Evolutionary conservation across 1,140 invertebrate species (phyloP).

Genomic region (Mya arenaria): DNA sequence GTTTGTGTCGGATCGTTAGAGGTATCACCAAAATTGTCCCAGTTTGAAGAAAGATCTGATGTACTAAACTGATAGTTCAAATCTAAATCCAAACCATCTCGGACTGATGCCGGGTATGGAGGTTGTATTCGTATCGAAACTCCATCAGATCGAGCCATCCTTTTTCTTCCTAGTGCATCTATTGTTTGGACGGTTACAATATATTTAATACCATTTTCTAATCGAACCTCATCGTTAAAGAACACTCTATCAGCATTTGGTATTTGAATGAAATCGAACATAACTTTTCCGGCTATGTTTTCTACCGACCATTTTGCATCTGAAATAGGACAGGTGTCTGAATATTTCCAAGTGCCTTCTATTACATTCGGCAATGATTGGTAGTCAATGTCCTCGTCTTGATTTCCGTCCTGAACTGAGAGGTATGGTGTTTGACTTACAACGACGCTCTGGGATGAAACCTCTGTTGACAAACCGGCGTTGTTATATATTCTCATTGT

Average conservation of each 20-base stretch:
- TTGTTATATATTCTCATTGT: slow-evolving; percentile 22
- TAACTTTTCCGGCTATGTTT: slow-evolving; percentile 13
- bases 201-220: slow-evolving; percentile 41
- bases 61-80: slow-evolving; percentile 1
- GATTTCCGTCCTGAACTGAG: not conserved
- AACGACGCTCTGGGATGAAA: slow-evolving; percentile 23
- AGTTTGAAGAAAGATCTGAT: slow-evolving; percentile 17
- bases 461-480: slow-evolving; percentile 17
- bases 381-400: slow-evolving; percentile 23
- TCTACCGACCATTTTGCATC: slow-evolving; percentile 28
- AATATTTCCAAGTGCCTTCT: slow-evolving; percentile 31
- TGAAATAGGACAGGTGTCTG: slow-evolving; percentile 14
- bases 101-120: slow-evolving; percentile 16
- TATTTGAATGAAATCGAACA: slow-evolving; percentile 16
- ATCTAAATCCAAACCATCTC: slow-evolving; percentile 25
- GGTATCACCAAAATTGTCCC: slow-evolving; percentile 23
- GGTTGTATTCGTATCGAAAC: slow-evolving; percentile 36
- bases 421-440: slow-evolving; percentile 16
- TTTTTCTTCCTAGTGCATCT: slow-evolving; percentile 11
- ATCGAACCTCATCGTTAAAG: slow-evolving; percentile 35
- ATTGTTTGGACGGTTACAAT: slow-evolving; percentile 24
- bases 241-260: not conserved
- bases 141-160: slow-evolving; percentile 21
- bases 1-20: not conserved
- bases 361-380: slow-evolving; percentile 23